Base-by-base conservation (phyloP, 2,888 invertebrate species). In the Serripes groenlandicus region DNA sequence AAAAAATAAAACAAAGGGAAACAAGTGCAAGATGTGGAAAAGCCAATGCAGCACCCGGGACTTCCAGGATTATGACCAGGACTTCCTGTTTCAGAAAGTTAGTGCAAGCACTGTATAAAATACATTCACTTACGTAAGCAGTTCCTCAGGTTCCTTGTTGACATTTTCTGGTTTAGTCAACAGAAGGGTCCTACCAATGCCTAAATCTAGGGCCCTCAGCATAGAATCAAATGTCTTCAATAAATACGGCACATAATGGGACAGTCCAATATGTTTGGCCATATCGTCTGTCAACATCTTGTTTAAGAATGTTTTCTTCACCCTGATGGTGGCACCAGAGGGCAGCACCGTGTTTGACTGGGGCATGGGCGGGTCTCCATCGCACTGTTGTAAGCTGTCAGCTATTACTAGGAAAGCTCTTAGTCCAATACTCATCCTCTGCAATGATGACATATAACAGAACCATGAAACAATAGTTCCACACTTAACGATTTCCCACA, bases 351-450 rank as follows among this genome's bases (percentile, higher is more conserved):
- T 98, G 79, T 98, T 97, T 0, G 98, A 98, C 87, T 99, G 96
- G 0, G 99, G 99, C 99, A 99, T 99, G 0, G 99, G 99, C 0
- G 99, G 99, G 92, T 99, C 99, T 0, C 99, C 99, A 94, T 99
- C 99, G 93, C 99, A 99, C 94, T 99, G 99, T 93, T 99, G 99
- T 75, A 99, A 95, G 90, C 99, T 98, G 94, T 99, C 99, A 0
- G 99, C 99, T 1, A 99, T 99, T 0, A 99, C 99, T 18, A 99
- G 96, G 94, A 99, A 99, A 0, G 99, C 99, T 91, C 99, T 96
- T 69, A 99, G 95, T 0, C 99, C 99, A 75, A 99, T 99, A 90
- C 98, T 99, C 99, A 99, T 99, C 83, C 99, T 96, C 95, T 95
- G 90, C 23, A 68, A 68, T 26, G 37, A 58, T 28, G n/a, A n/a